Base-by-base conservation (phyloP, 2,888 invertebrate genomes). In the Minunthozetes semirufus region DNA sequence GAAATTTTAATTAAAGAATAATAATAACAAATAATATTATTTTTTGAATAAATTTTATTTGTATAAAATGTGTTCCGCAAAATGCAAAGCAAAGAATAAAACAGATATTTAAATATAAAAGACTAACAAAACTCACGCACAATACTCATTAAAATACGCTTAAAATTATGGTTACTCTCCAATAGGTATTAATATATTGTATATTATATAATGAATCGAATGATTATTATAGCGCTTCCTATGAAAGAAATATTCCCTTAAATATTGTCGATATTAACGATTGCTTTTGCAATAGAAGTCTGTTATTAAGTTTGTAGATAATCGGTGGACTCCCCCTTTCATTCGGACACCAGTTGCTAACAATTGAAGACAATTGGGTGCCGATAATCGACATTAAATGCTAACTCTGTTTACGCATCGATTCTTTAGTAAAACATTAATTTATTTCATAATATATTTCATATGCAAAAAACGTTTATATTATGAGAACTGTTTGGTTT, bases 381-480 rank as follows among this genome's bases (percentile, higher is more conserved):
- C 1, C 17, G 17, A 63, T 63, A 33, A 63, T 33, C 25, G 33
- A 33, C 56, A 56, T 56, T 56, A 56, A 56, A 56, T 56, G 46
- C n/a, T 68, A 71, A 71, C 50, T 71, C 8, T 48, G 17, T 71
- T 46, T 48, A 71, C 71, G 71, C 71, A 71, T 71, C 71, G 71
- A 71, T 71, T 71, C 50, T 38, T 46, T 71, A 71, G 46, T 17
- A 29, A 71, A 71, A 42, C 71, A 71, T 71, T 71, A 71, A n/a
- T 71, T 15, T 17, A 59, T 6, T 59, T 11, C 8, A 59, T 68
- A 27, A 68, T 42, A 29, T 17, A 50, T 50, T n/a, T n/a, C n/a
- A 56, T 56, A 56, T 56, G 25, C 25, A 56, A 25, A 56, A 25
- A 56, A 25, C 3, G 6, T 6, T 56, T 17, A 53, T 5, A 22